A percentile compares a stretch with the other conserved stretches of the same genome.
Evolutionary conservation across 2,797 vertebrate genomes (phyloP).

Genomic region (Esox masquinongy): DNA sequence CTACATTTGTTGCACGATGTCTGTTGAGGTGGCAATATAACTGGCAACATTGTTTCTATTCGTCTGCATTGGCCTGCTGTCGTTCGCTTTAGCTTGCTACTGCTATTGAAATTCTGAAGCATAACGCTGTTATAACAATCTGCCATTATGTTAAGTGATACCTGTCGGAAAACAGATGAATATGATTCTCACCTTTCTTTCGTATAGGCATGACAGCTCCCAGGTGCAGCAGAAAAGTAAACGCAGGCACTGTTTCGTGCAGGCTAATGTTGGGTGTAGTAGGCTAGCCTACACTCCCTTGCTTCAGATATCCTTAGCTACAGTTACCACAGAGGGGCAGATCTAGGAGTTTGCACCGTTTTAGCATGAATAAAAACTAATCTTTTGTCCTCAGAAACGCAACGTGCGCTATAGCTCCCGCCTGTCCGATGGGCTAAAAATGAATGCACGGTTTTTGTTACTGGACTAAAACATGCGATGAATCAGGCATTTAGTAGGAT

Average conservation of each 20-base stretch:
- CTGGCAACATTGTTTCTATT: neutral
- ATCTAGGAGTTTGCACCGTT: conserved; percentile 11
- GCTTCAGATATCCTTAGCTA: conserved; percentile 3
- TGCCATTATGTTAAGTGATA: too few species aligned
- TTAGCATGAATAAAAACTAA: neutral
- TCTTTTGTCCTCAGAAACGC: neutral
- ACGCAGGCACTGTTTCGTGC: neutral
- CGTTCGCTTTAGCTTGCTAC: neutral
- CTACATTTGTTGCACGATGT: conserved; percentile 3
- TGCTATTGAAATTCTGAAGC: neutral
- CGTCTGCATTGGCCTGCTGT: neutral
- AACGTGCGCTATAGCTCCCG: too few species aligned
- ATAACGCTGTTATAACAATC: neutral
- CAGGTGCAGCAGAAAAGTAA: conserved; percentile 2
- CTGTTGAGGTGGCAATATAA: neutral
- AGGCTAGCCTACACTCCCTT: neutral
- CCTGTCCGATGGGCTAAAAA: neutral
- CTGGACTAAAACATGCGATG: neutral
- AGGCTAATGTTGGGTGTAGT: neutral
- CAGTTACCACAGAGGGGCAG: neutral
- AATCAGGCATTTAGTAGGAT: neutral
- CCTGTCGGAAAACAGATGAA: neutral
- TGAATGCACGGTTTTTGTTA: neutral
- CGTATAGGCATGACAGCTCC: conserved; percentile 8
- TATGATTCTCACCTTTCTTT: conserved; percentile 11